Evolutionary conservation across 2,797 vertebrate species (phyloP).

Genomic region (Enteromius paludinosus): DNA sequence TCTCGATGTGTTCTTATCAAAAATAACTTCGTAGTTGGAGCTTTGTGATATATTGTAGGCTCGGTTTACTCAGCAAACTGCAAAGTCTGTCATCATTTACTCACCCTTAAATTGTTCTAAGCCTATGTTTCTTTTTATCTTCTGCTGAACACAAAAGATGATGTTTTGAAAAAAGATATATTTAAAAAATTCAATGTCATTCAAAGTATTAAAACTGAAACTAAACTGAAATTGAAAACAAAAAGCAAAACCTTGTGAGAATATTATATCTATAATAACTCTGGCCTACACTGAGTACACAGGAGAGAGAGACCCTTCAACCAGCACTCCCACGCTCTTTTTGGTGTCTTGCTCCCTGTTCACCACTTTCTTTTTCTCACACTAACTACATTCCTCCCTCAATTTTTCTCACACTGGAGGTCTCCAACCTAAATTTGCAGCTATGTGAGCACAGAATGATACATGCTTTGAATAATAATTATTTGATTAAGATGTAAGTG

Average conservation of each 20-base stretch:
- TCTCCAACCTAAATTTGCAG: slow-evolving; percentile 64
- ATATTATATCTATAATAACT: slow-evolving; percentile 1
- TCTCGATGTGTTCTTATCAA: background rate
- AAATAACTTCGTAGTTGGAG: background rate
- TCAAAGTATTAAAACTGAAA: background rate
- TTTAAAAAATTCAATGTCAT: background rate
- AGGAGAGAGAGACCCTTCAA: slow-evolving; percentile 57
- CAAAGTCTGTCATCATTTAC: background rate
- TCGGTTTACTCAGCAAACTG: background rate
- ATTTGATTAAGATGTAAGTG: slow-evolving; percentile 45
- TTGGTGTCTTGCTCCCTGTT: slow-evolving; percentile 16
- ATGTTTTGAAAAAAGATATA: background rate
- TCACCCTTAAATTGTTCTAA: background rate
- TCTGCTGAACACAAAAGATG: background rate
- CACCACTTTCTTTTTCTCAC: slow-evolving; percentile 13
- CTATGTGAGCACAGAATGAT: slow-evolving; percentile 57
- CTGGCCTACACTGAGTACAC: slow-evolving; percentile 55
- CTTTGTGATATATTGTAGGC: background rate
- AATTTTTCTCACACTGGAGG: slow-evolving; percentile 63
- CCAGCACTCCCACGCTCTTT: slow-evolving; percentile 72
- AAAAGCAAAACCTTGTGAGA: background rate
- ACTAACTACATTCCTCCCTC: slow-evolving; percentile 13
- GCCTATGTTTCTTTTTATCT: background rate
- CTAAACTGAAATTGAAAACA: background rate
- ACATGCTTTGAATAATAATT: slow-evolving; percentile 16